Base-by-base conservation (phyloP, 2,797 vertebrate species). In the Galagoides demidoff region DNA sequence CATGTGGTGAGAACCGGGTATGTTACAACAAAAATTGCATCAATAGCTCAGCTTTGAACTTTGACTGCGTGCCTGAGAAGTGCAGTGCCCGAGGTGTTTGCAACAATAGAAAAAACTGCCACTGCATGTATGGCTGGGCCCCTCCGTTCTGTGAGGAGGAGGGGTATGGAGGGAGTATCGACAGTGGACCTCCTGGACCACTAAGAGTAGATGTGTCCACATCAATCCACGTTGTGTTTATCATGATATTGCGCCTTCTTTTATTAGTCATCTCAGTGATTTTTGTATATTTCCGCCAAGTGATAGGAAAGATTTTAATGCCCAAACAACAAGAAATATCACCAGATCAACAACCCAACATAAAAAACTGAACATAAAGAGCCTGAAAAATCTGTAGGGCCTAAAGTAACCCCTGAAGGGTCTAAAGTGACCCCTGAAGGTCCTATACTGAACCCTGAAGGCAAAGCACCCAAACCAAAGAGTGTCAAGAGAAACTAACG, bases 121-220 rank as follows among this genome's bases (percentile, higher is more conserved):
- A 97, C 74, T 96, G 97, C 34, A 0, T 12, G 25, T 94, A 95
- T 14, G 97, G 95, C 19, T 97, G 97, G 96, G 49, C 70, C 1
- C 96, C 95, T 4, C 97, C 96, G 0, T 85, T 94, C 61, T 97
- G 97, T 10, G 92, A 95, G 82, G 68, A 84, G 2, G 4, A 1
- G 0, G 96, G 93, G 0, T 85, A 8, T 7, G 94, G 95, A 11
- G 90, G 92, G 1, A 93, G 92, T 59, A 0, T 20, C 0, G 79
- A 63, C 20, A 73, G 57, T 5, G 77, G 85, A 0, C 14, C 94
- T 0, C 34, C 85, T 0, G 82, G 79, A 27, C 31, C 12, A 0
- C 13, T 34, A 2, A 3, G 1, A 8, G 1, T 6, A 2, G 6
- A 52, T 1, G 0, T 57, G 8, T 0, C 68, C 1, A 0, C 19